Evolutionary conservation across 2,113 vertebrate species (phyloP).

Genomic region (Willisornis vidua): DNA sequence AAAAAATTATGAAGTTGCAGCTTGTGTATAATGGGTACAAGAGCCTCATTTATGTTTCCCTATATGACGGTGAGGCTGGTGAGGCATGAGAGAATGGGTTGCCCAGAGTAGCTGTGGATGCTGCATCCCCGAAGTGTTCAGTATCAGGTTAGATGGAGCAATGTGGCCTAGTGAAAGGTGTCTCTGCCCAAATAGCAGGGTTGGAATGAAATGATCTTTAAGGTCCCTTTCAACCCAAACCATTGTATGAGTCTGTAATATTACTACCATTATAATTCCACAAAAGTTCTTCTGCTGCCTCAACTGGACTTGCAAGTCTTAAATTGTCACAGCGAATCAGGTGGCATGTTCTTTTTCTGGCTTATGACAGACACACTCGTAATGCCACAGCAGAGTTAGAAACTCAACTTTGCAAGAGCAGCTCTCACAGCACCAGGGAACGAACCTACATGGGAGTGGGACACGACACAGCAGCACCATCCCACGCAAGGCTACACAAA

Average conservation of each 20-base stretch:
- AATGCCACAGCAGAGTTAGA: rapidly evolving
- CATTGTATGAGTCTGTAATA: neutral
- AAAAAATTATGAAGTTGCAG: rapidly evolving
- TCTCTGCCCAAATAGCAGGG: neutral
- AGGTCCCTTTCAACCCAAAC: neutral
- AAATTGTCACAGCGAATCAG: neutral
- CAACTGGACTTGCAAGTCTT: rapidly evolving
- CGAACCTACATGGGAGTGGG: neutral
- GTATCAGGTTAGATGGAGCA: neutral
- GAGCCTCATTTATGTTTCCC: neutral
- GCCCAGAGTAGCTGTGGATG: neutral
- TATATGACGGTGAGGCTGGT: neutral
- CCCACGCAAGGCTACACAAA: neutral
- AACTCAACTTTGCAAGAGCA: neutral
- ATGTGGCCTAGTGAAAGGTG: neutral
- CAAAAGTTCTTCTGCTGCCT: neutral
- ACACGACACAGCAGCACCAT: rapidly evolving
- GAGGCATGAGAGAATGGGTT: neutral
- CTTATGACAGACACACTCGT: neutral
- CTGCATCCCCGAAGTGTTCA: neutral
- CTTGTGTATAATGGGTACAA: rapidly evolving
- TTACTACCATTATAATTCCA: rapidly evolving
- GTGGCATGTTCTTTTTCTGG: rapidly evolving
- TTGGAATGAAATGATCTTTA: neutral
- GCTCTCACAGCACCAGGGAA: neutral